phyloP scores from a whole-genome alignment of 2,113 vertebrate species.

The Elanoides forficatus region DNA sequence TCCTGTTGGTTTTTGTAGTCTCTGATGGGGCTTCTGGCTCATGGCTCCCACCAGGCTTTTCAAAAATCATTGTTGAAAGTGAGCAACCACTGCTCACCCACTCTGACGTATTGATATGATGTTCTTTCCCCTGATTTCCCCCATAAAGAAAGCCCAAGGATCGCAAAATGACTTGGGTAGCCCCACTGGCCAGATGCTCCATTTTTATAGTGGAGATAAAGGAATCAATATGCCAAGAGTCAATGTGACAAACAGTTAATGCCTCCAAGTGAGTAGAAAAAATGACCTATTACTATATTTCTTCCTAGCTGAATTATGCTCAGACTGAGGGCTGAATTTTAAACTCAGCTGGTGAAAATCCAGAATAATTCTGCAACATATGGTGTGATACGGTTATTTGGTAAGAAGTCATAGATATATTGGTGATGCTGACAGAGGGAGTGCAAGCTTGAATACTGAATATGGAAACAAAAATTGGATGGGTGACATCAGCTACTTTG shows the following conservation, averaged over 20 bases:
- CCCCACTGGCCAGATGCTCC: neutral
- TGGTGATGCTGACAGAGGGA: neutral
- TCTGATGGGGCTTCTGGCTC: neutral
- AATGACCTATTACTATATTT: neutral
- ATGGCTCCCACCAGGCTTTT: neutral
- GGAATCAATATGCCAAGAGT: neutral
- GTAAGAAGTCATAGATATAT: neutral
- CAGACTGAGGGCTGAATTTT: neutral
- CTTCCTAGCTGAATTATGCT: neutral
- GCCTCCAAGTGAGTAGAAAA: neutral
- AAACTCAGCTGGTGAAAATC: neutral
- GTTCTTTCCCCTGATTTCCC: neutral
- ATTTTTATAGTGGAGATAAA: neutral
- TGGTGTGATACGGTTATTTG: neutral
- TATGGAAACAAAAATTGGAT: neutral
- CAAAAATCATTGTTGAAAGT: neutral
- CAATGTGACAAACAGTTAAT: neutral
- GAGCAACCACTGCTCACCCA: neutral
- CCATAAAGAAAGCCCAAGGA: neutral
- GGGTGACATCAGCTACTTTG: neutral
- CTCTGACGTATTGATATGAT: neutral
- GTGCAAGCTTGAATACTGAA: neutral
- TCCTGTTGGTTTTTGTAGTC: neutral
- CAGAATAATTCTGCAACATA: neutral
- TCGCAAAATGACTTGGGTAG: fast-evolving